phyloP scores from a whole-genome alignment of 1,140 invertebrate genomes.

The Prorops nasuta region DNA sequence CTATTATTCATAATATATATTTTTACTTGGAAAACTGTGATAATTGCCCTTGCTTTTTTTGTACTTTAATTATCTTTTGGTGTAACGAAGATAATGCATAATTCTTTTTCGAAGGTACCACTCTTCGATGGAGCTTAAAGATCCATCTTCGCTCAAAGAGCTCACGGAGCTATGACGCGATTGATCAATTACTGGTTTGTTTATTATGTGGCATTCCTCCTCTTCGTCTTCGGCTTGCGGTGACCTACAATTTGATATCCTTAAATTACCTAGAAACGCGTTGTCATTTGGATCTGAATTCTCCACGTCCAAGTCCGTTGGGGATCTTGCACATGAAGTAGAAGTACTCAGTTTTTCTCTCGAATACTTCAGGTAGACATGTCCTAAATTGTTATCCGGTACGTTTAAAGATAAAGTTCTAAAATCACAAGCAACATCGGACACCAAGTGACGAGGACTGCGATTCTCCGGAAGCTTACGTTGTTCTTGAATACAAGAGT shows the following conservation, averaged over 20 bases:
- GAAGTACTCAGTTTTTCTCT: too few species aligned
- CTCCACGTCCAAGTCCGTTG: background rate
- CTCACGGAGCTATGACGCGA: conserved; percentile 15
- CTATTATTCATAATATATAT: too few species aligned
- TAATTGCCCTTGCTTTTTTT: too few species aligned
- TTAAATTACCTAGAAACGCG: background rate
- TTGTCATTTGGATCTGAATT: background rate
- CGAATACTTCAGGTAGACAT: background rate
- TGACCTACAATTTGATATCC: conserved; percentile 7
- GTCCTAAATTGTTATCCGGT: background rate
- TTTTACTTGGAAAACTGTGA: too few species aligned
- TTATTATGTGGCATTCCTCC: conserved; percentile 8
- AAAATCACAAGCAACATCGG: conserved; percentile 15
- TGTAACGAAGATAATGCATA: conserved; percentile 24
- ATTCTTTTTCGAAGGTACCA: conserved; percentile 17
- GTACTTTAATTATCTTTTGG: conserved; percentile 19
- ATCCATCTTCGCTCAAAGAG: conserved; percentile 13
- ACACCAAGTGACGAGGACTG: background rate
- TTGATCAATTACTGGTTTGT: conserved; percentile 7
- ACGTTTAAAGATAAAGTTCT: conserved; percentile 13
- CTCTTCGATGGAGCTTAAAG: conserved; percentile 17
- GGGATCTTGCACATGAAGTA: too few species aligned
- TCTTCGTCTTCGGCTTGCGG: conserved; percentile 8
- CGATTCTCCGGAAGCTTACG: background rate
- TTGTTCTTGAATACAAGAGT: background rate